Base-by-base conservation (phyloP, 1,140 invertebrate genomes). In the Stegodyphus dumicola region DNA sequence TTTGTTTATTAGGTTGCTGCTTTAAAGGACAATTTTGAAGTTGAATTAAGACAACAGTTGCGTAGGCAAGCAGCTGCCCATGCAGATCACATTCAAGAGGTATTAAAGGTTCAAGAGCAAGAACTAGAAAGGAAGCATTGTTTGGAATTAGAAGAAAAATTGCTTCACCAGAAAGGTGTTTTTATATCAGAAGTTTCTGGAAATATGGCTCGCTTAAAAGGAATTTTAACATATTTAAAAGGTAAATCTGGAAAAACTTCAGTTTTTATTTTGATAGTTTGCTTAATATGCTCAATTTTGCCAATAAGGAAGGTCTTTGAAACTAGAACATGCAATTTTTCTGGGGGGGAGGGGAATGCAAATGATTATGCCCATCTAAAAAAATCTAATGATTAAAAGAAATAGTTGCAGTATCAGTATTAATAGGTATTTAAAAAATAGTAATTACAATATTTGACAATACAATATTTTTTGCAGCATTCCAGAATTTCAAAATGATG, bases 141-240 rank as follows among this genome's bases (percentile, higher is more conserved):
- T 49, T 92, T 93, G 7, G 91, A 93, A 81, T 89, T 95, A 48
- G 89, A 92, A 74, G 95, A 97, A 86, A 92, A 94, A 89, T 87
- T 95, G 6, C 93, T 94, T 75, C 74, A 88, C n/a, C 91, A 96
- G 94, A 88, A 93, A 93, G 79, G 93, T 92, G 54, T 92, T 91
- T 90, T 95, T 90, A 95, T 96, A 90, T 91, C 93, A 69, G 94
- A 97, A 89, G 91, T 98, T 13, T 95, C 95, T 5, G 93, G 93
- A 0, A 94, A 96, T 90, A 92, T 97, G 51, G 95, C 95, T 18
- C 94, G 95, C 89, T 91, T 98, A 75, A 93, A 94, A 86, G 97
- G 96, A n/a, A 94, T 99, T 86, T 95, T 98, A 90, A 92, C 94
- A 66, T 95, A 95, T 2, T 92, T 99, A 6, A 94, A 95, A 92